Evolutionary conservation across 2,888 invertebrate species (phyloP), one percentile per base, ranked within the genome.

Genomic region (Cantharis rustica): DNA sequence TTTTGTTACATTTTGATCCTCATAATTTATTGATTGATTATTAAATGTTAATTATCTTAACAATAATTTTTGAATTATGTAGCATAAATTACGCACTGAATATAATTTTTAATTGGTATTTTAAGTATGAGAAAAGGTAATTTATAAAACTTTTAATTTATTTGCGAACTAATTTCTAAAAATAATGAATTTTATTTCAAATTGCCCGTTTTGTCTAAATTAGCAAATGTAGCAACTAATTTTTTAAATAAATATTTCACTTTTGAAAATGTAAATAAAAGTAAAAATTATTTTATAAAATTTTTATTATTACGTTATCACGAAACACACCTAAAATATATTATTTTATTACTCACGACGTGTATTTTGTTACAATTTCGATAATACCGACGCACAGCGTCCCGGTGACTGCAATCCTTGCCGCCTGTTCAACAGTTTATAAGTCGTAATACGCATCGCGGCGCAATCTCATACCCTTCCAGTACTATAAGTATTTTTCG

Each of bases 391-490:
- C 82, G 83, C 81, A 69, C 79, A 79, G 74, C 80, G 80, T 81
- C 75, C 80, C 77, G 73, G 73, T 74, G 76, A 82, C 82, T 82
- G 81, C 77, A 81, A 74, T 68, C 62, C 74, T 72, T 74, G 69
- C 71, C 73, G 77, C 66, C 75, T 75, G 77, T 71, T 63, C 71
- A 72, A 77, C 81, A 79, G 64, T 80, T 81, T 84, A 84, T 84
- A 84, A 79, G 79, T 79, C 80, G 79, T 79, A 81, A 80, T 74
- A 78, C 74, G 81, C 83, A 81, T 83, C 83, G 82, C 80, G 84
- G 84, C 84, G 84, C 84, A 84, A 81, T 81, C 83, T 81, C 83
- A 62, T 68, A 62, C 66, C 75, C 72, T 64, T 70, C 75, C 71
- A 71, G 73, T 47, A n/a, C n/a, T n/a, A 47, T 9, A 47, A 47